Evolutionary conservation across 2,113 vertebrate genomes (phyloP), one percentile per base, ranked within the genome.

Genomic region (Falco punctatus): DNA sequence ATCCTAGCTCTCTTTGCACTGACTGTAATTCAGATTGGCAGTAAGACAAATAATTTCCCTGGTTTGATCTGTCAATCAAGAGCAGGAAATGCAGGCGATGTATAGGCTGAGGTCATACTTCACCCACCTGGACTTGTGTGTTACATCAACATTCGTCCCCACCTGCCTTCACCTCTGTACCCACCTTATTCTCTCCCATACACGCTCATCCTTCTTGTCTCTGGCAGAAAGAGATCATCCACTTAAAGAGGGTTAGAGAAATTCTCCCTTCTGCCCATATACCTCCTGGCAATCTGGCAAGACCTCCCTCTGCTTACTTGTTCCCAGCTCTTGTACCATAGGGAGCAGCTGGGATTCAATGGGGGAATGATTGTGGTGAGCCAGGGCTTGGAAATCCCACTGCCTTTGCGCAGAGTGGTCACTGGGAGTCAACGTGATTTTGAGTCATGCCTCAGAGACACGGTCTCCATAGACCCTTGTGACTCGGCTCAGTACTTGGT

Each of bases 401-500:
- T 66, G 32, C 15, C 57, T 19, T 73, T 55, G 40, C 2, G 0
- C 44, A 51, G 35, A 65, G 26, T 11, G 33, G 33, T 55, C 24
- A 42, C 40, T 69, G 40, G 28, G 15, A 58, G 35, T 17, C 6
- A 1, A n/a, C 44, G n/a, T 35, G 24, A 57, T 18, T 77, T 35
- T 51, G 74, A 27, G 23, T 48, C 42, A 30, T 2, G 1, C 33
- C 48, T 75, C 72, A 71, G 72, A 66, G 33, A 66, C 40, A 22
- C 0, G 0, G 5, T 15, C 7, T 62, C 33, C 2, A 1, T 44
- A 55, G 30, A 7, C 20, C 24, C 86, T 59, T 46, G 40, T 32
- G 27, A 48, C 35, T 61, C 42, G 42, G 42, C 44, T 81, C 0
- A 0, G 8, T 57, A 8, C 11, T 62, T 54, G 10, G 3, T 54